These are phyloP conservation scores for Clarias macrocephalus DNA, from an alignment of 2,113 vertebrate genomes.

Conservation along the genomic window DNA sequence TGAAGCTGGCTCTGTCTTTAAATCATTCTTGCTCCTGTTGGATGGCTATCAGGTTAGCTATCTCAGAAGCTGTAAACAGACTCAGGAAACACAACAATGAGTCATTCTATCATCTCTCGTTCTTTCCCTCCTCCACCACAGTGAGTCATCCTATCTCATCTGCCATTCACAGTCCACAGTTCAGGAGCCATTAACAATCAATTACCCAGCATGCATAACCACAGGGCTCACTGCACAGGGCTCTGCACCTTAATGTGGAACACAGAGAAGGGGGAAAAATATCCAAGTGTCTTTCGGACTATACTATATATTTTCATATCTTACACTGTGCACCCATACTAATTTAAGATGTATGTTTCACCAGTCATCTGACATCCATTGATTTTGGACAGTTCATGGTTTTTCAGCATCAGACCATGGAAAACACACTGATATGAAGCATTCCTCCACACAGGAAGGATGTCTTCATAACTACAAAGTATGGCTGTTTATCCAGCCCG, in stretches of 20 bases:
- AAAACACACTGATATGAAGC: constrained; percentile 5
- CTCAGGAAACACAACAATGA: constrained; percentile 45
- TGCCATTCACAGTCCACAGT: constrained; percentile 34
- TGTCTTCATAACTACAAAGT: constrained; percentile 36
- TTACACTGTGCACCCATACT: neutral
- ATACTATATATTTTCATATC: neutral
- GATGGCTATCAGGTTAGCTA: neutral
- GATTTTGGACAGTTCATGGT: constrained; percentile 25
- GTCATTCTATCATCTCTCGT: constrained; percentile 39
- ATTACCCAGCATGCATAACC: constrained; percentile 43
- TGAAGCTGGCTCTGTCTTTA: neutral
- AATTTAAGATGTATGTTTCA: neutral
- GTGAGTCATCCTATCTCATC: constrained; percentile 48
- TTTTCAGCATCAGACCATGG: constrained; percentile 14
- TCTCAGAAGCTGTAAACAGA: constrained; percentile 49
- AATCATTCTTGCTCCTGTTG: constrained; percentile 12
- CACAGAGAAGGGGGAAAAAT: neutral
- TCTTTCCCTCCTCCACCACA: neutral
- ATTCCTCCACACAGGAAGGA: constrained; percentile 11
- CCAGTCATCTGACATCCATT: neutral
- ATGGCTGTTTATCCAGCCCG: neutral
- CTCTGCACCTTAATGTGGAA: constrained; percentile 1
- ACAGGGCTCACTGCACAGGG: neutral
- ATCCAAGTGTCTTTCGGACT: neutral
- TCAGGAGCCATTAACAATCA: constrained; percentile 51